Evolutionary conservation across 2,888 invertebrate genomes (phyloP).

Genomic region (Drosophila merina): DNA sequence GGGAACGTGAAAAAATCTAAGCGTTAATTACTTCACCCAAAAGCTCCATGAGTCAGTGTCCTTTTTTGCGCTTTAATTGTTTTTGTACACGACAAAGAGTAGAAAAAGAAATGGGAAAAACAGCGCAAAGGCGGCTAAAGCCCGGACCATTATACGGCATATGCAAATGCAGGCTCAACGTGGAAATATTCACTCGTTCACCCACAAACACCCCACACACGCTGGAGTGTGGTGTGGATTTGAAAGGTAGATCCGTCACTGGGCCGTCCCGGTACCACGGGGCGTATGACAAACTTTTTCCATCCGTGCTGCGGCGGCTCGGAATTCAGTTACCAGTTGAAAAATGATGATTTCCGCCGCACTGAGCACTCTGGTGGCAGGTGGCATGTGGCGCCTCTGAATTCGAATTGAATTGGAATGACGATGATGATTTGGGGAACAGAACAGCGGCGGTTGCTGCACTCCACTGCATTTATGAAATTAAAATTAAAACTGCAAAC

Average conservation of each 20-base stretch:
- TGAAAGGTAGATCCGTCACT: conserved; percentile 60
- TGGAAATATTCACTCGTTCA: conserved; percentile 63
- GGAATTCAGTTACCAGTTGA: conserved; percentile 59
- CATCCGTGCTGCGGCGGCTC: conserved; percentile 19
- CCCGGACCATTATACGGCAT: conserved; percentile 27
- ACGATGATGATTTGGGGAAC: conserved; percentile 17
- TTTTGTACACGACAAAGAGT: conserved; percentile 56
- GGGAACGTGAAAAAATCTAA: conserved; percentile 64
- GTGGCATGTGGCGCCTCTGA: conserved; percentile 39
- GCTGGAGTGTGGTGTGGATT: conserved; percentile 57
- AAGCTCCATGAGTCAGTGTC: conserved; percentile 64
- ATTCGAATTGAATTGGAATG: conserved; percentile 53
- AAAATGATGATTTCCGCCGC: conserved; percentile 67
- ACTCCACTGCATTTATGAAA: conserved; percentile 72
- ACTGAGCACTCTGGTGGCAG: conserved; percentile 63
- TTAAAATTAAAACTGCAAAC: conserved; percentile 66
- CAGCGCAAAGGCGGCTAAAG: conserved; percentile 11
- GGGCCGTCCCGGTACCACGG: conserved; percentile 50
- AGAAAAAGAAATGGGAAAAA: conserved; percentile 3
- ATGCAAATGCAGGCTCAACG: conserved; percentile 63
- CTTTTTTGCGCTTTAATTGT: conserved; percentile 70
- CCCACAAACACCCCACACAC: not conserved
- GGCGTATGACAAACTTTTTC: conserved; percentile 57
- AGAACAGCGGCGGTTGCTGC: conserved; percentile 40
- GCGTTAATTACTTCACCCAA: conserved; percentile 49